Percentiles rank a stretch among this genome's conserved stretches.
Evolutionary conservation across 1,140 invertebrate species (phyloP).

Genomic region (Oedothorax gibbosus): DNA sequence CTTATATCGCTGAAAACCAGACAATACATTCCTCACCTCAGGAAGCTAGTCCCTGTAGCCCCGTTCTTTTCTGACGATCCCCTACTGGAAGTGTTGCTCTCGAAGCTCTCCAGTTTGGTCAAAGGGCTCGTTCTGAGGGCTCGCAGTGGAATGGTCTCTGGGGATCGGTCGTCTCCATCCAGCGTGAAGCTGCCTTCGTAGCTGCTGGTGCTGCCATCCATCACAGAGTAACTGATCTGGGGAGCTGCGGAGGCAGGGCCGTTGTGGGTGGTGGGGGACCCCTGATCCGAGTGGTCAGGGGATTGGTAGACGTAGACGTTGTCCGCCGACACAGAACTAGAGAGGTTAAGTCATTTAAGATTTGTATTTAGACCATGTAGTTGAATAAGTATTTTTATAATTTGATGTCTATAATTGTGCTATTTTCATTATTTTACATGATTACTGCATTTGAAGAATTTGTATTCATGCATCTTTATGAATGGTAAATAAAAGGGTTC

Average conservation of each 20-base stretch:
- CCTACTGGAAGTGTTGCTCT: slow-evolving; percentile 29
- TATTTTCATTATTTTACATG: no score
- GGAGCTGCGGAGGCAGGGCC: slow-evolving; percentile 5
- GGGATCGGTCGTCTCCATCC: slow-evolving; percentile 9
- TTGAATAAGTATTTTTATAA: no score
- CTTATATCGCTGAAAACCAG: no score
- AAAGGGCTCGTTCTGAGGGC: slow-evolving; percentile 39
- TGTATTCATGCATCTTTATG: no score
- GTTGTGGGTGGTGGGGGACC: not conserved
- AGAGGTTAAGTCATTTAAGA: not conserved
- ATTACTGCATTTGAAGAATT: no score
- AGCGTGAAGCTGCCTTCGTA: slow-evolving; percentile 50
- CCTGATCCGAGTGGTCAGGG: slow-evolving; percentile 28
- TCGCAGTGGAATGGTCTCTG: slow-evolving; percentile 47
- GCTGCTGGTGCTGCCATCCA: slow-evolving; percentile 47
- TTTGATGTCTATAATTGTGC: no score
- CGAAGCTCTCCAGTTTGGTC: slow-evolving; percentile 39
- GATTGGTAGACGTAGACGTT: slow-evolving; percentile 59
- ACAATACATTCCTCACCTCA: slow-evolving; percentile 11
- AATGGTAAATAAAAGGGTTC: no score
- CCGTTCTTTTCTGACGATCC: slow-evolving; percentile 37
- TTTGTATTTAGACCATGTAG: not conserved
- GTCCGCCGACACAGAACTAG: slow-evolving; percentile 60
- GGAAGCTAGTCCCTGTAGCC: slow-evolving; percentile 37
- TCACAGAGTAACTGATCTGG: slow-evolving; percentile 48